A percentile compares a stretch with the other conserved stretches of the same genome.
phyloP scores from a whole-genome alignment of 92 coral and sea anemone genomes.

The Bergia sp. region DNA sequence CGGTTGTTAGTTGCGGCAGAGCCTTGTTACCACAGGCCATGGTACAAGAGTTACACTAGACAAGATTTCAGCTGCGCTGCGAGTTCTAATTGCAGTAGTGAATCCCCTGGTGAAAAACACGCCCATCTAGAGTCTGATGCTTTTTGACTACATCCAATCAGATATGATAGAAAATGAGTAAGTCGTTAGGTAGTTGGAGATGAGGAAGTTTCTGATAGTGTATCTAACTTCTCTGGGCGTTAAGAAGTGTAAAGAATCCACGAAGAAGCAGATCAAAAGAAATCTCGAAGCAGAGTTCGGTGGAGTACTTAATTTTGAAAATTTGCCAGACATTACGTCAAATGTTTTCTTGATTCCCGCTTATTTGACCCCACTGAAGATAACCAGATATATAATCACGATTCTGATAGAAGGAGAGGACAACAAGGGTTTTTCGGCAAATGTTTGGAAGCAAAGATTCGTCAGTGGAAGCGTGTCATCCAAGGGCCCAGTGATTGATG shows the following conservation, averaged over 20 bases:
- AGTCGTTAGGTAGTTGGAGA: constrained; percentile 48
- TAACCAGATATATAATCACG: constrained; percentile 31
- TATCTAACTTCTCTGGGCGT: constrained; percentile 46
- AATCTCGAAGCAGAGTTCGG: constrained; percentile 31
- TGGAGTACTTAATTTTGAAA: constrained; percentile 41
- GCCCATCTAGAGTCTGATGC: constrained; percentile 57
- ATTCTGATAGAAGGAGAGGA: constrained; percentile 43
- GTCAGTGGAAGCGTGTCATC: constrained; percentile 17
- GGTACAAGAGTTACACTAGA: constrained; percentile 50
- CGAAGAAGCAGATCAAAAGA: too few species aligned
- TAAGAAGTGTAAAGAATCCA: constrained; percentile 29
- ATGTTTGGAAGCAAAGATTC: constrained; percentile 37
- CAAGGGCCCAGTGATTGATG: constrained; percentile 37
- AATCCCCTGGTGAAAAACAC: constrained; percentile 41
- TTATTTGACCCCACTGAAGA: constrained; percentile 39
- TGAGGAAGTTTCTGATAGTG: constrained; percentile 37
- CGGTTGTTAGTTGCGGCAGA: constrained; percentile 66
- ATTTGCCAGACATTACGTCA: constrained; percentile 38
- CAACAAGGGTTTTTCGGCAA: constrained; percentile 22
- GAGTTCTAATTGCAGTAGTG: constrained; percentile 27
- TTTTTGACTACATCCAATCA: constrained; percentile 51
- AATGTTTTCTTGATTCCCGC: constrained; percentile 33
- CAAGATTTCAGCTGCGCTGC: constrained; percentile 41
- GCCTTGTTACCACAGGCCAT: constrained; percentile 63
- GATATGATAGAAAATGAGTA: constrained; percentile 35